phyloP scores from a whole-genome alignment of 2,888 invertebrate species.

The Hirudinaria manillensis region DNA sequence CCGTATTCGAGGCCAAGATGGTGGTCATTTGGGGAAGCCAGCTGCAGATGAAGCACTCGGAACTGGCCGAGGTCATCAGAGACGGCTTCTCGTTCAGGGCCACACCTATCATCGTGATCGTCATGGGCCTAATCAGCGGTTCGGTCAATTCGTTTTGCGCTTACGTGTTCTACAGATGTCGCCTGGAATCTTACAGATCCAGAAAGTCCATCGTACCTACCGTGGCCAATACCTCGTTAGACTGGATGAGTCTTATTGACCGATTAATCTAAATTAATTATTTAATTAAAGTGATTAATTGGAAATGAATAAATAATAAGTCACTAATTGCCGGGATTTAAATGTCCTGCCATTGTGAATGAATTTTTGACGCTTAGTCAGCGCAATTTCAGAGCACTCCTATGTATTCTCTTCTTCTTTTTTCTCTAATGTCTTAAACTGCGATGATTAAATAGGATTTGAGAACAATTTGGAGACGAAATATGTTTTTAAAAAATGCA shows the following conservation, averaged over 20 bases:
- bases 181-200: conserved; percentile 8
- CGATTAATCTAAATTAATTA: no score
- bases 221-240: conserved; percentile 3
- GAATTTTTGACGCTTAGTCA: no score
- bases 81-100: conserved; percentile 3
- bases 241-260: background rate
- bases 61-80: background rate
- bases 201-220: background rate
- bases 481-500: no score
- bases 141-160: background rate
- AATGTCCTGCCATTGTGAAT: no score
- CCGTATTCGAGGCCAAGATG: conserved; percentile 13
- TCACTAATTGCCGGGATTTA: no score
- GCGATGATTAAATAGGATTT: no score
- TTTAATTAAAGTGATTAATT: no score
- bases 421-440: no score
- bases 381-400: no score
- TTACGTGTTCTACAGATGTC: conserved; percentile 27
- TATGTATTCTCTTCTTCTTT: no score
- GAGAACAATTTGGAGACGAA: no score
- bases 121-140: conserved; percentile 10
- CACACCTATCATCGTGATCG: background rate
- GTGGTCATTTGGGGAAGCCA: conserved; percentile 5
- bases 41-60: conserved; percentile 18
- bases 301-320: no score